Evolutionary conservation across 2,797 vertebrate species (phyloP), one percentile per base, ranked within the genome.

Genomic region (Xenentodon cancila): DNA sequence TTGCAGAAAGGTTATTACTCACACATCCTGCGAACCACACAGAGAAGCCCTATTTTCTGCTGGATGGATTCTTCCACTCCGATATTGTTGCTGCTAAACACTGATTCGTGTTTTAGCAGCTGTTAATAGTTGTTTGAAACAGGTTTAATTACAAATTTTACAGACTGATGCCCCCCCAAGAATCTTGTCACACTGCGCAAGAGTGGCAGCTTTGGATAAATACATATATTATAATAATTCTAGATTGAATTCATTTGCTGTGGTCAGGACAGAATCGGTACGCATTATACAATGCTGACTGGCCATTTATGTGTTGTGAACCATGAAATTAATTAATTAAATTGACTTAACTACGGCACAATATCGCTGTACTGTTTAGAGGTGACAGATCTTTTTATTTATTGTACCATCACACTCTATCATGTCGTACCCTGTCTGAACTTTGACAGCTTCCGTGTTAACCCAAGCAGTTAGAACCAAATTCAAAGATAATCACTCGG

Each of bases 261-360:
- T 51, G 64, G 58, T 68, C 64, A 44, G 70, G 67, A 67, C 53
- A 80, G 53, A 58, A 77, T 78, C 63, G 40, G 64, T 66, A 77
- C 51, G 52, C 63, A 63, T 84, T 53, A 71, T 51, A 71, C 71
- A 58, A 68, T 61, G 56, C 81, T 69, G 69, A 81, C 42, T 72
- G 53, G 73, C 65, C 50, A 50, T 68, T 84, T 72, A 77, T 37
- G 68, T 47, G 68, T 82, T 75, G 73, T 47, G 62, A 82, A 81
- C 64, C 79, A 49, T 81, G 77, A 84, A 83, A 85, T 82, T 37
- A 70, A 63, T 76, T 75, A 54, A 65, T 75, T 50, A 53, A 62
- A 84, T 78, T 61, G 53, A 80, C 88, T 85, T 68, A 78, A 82
- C 77, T 58, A 70, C 44, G 43, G 48, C 44, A 62, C 65, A 80